These are phyloP conservation scores for Mycalesis mineus DNA, from an alignment of 2,888 invertebrate species.

Conservation along the genomic window DNA sequence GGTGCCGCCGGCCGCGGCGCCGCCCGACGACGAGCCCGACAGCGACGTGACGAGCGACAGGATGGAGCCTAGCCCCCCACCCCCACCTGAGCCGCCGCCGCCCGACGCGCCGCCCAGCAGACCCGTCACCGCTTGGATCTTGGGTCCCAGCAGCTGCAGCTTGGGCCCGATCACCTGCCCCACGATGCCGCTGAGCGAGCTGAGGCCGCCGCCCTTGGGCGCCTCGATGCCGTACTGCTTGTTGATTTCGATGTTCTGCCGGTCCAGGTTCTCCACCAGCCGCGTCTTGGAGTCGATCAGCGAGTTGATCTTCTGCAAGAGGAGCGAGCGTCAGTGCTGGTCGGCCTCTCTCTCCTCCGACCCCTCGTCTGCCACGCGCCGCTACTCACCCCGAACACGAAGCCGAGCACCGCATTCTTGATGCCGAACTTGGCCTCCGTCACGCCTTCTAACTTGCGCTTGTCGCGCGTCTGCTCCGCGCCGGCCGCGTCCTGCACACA, in stretches of 20 bases:
- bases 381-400: conserved; percentile 87
- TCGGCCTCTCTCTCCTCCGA: background rate
- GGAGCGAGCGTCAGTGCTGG: conserved; percentile 12
- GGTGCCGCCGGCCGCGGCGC: conserved; percentile 54
- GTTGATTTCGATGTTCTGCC: conserved; percentile 86
- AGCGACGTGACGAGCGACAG: conserved; percentile 68
- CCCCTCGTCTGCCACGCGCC: background rate
- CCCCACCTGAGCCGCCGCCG: conserved; percentile 76
- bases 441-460: conserved; percentile 84
- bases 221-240: conserved; percentile 84
- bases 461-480: conserved; percentile 80
- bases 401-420: conserved; percentile 88
- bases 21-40: conserved; percentile 68
- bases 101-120: conserved; percentile 76
- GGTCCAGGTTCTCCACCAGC: conserved; percentile 83
- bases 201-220: conserved; percentile 80
- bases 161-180: conserved; percentile 84
- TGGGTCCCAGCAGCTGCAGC: conserved; percentile 82
- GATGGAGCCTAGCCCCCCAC: conserved; percentile 68
- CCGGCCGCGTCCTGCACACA: conserved; percentile 65
- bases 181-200: conserved; percentile 80
- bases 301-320: conserved; percentile 87
- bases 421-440: conserved; percentile 82
- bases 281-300: conserved; percentile 88
- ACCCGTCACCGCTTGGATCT: conserved; percentile 78